phyloP scores from a whole-genome alignment of 2,797 vertebrate species.

The Acanthornis magna region DNA sequence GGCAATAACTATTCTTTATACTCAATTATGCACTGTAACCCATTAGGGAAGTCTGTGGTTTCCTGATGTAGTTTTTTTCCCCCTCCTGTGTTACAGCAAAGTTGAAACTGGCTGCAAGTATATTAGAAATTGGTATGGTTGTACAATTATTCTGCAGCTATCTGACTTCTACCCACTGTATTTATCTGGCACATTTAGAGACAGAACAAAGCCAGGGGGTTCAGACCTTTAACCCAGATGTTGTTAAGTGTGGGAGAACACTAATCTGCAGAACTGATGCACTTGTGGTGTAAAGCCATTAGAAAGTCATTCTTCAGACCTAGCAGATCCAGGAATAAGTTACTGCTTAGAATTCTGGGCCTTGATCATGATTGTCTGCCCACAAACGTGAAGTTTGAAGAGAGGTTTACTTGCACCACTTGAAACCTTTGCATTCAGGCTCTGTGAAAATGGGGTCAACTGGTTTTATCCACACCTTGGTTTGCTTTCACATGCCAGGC shows the following conservation, averaged over 20 bases:
- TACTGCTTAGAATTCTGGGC: not conserved
- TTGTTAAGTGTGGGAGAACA: not conserved
- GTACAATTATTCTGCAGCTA: not conserved
- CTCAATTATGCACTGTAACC: conserved; percentile 68
- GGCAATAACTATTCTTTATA: conserved; percentile 72
- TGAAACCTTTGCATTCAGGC: not conserved
- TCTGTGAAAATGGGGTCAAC: not conserved
- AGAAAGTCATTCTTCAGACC: not conserved
- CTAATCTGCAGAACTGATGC: not conserved
- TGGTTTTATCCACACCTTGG: not conserved
- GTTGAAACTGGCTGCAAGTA: conserved; percentile 21
- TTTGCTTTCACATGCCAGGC: not conserved
- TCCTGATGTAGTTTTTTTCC: not conserved
- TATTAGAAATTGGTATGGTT: not conserved
- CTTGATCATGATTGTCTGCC: not conserved
- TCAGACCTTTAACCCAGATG: not conserved
- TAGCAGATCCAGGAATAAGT: not conserved
- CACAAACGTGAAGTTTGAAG: not conserved
- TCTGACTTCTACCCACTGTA: not conserved
- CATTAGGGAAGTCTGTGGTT: conserved; percentile 71
- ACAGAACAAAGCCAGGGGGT: not conserved
- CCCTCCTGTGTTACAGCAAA: not conserved
- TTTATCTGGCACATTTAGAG: not conserved
- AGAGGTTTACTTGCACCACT: not conserved
- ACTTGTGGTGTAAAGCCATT: not conserved